Conservation (phyloP, 2,113 vertebrate species). For the Microcebus ravelobensis region DNA sequence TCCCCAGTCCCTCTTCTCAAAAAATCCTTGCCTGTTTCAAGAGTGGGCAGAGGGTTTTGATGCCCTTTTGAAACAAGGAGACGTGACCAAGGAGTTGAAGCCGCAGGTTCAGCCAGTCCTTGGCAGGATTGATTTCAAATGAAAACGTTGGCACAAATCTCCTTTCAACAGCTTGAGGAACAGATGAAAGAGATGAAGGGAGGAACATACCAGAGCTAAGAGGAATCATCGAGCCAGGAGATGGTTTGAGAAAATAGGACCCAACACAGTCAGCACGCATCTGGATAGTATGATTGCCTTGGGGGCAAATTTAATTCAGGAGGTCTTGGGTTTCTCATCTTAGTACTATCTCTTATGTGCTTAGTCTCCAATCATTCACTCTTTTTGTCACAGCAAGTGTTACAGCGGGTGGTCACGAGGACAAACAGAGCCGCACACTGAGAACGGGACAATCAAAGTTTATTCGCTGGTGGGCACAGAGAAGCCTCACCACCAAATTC, state of each 20-base stretch:
- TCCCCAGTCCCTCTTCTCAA: not conserved
- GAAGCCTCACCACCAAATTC: too few species aligned
- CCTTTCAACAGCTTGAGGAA: not conserved
- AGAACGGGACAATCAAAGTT: too few species aligned
- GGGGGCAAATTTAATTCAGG: not conserved
- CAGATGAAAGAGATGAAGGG: not conserved
- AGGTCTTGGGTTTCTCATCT: not conserved
- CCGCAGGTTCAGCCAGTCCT: not conserved
- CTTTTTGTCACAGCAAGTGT: not conserved
- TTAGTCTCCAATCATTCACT: not conserved
- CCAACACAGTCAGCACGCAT: accelerated
- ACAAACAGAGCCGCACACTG: too few species aligned
- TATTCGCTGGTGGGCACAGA: too few species aligned
- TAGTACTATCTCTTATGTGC: not conserved
- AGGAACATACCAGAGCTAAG: not conserved
- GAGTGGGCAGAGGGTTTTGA: not conserved
- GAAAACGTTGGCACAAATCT: not conserved
- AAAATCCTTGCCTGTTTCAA: conserved; percentile 40
- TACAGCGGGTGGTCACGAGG: too few species aligned
- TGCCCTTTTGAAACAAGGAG: not conserved
- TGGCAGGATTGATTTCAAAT: not conserved
- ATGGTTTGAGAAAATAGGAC: not conserved
- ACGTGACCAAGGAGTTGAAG: not conserved
- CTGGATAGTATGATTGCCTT: accelerated
- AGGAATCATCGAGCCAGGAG: not conserved